Evolutionary conservation across 2,113 vertebrate species (phyloP).

Genomic region (Brachyhypopomus gauderio): DNA sequence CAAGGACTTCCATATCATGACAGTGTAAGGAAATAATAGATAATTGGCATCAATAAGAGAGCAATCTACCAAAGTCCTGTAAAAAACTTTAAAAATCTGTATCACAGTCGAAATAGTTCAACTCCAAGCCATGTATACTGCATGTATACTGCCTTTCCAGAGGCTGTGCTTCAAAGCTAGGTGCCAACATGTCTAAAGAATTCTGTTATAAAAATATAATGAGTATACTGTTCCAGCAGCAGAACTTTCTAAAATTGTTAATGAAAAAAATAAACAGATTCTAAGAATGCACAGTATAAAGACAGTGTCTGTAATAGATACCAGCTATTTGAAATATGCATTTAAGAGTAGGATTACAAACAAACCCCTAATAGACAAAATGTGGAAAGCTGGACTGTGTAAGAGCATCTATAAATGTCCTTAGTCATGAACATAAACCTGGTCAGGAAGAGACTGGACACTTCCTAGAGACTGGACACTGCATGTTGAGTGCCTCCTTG

Average conservation of each 20-base stretch:
- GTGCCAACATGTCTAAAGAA: slow-evolving; percentile 73
- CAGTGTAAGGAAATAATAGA: slow-evolving; percentile 41
- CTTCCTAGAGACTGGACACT: not conserved
- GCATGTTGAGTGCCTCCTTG: not conserved
- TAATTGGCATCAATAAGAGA: slow-evolving; percentile 50
- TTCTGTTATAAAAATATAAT: slow-evolving; percentile 84
- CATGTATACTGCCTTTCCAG: slow-evolving; percentile 76
- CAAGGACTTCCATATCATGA: not conserved
- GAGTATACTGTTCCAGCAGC: slow-evolving; percentile 99
- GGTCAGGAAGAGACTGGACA: not conserved
- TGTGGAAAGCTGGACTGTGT: not conserved
- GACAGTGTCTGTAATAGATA: slow-evolving; percentile 91
- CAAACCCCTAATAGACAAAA: not conserved
- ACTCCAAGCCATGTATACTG: slow-evolving; percentile 57
- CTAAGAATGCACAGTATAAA: slow-evolving; percentile 85
- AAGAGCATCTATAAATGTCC: slow-evolving; percentile 2
- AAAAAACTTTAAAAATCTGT: slow-evolving; percentile 69
- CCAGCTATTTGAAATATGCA: slow-evolving; percentile 95
- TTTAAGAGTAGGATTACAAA: slow-evolving; percentile 75
- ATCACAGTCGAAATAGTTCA: slow-evolving; percentile 57
- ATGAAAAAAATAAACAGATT: slow-evolving; percentile 89
- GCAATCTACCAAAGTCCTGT: slow-evolving; percentile 61
- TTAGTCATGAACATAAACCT: not conserved
- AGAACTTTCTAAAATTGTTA: slow-evolving; percentile 88
- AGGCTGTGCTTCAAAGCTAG: slow-evolving; percentile 77